A percentile compares a stretch with the other conserved stretches of the same genome.
Evolutionary conservation across 2,888 invertebrate species (phyloP).

Genomic region (Ganaspis brasiliensis): DNA sequence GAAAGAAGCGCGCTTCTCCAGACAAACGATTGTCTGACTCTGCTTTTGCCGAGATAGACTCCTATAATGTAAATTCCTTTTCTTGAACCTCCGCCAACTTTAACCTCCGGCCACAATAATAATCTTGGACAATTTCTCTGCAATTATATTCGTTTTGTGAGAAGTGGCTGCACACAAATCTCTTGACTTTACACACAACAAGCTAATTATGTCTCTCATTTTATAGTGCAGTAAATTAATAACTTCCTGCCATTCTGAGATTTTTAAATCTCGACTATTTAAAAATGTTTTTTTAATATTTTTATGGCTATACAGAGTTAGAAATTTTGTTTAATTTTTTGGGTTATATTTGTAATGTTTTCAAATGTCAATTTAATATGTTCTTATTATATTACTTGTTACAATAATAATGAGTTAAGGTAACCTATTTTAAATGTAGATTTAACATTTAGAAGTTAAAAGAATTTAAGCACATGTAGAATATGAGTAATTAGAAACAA

Average conservation of each 20-base stretch:
- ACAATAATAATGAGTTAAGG: too few species aligned
- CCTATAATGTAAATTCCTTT: slow-evolving; percentile 27
- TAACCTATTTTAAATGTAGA: too few species aligned
- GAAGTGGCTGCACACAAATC: slow-evolving; percentile 18
- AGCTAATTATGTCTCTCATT: slow-evolving; percentile 24
- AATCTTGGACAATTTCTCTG: slow-evolving; percentile 30
- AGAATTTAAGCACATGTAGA: too few species aligned
- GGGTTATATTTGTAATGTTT: too few species aligned
- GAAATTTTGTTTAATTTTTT: too few species aligned
- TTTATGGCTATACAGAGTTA: too few species aligned
- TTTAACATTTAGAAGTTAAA: too few species aligned
- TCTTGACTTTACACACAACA: slow-evolving; percentile 3
- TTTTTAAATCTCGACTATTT: background rate
- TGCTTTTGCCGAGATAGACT: slow-evolving; percentile 1
- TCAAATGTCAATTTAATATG: too few species aligned
- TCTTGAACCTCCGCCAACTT: slow-evolving; percentile 40
- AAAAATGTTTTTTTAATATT: too few species aligned
- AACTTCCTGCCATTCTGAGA: slow-evolving; percentile 6
- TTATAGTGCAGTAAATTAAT: slow-evolving; percentile 19
- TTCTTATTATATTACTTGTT: too few species aligned
- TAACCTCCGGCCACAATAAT: slow-evolving; percentile 9
- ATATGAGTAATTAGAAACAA: too few species aligned
- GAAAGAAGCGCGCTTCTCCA: background rate
- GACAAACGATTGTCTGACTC: slow-evolving; percentile 5
- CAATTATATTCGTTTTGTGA: slow-evolving; percentile 31